Conservation (phyloP, 2,113 vertebrate genomes). For the Hippocampus guttulatus region DNA sequence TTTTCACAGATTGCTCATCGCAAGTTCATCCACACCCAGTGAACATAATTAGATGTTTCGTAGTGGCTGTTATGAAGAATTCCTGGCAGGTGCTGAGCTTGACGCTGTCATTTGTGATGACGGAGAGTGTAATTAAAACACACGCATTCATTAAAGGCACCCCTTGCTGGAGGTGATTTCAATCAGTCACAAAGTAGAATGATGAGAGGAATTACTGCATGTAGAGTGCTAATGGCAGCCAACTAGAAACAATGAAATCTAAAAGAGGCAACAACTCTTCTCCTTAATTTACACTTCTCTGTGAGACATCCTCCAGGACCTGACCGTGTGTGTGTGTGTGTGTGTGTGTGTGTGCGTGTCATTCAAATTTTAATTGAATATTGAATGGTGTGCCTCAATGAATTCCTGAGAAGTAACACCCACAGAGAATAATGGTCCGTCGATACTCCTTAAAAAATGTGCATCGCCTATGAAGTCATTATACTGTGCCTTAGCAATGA, state of each 20-base stretch:
- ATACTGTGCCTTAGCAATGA: neutral
- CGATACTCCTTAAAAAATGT: neutral
- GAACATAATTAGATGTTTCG: conserved; percentile 38
- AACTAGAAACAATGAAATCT: conserved; percentile 13
- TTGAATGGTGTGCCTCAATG: neutral
- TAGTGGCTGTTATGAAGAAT: conserved; percentile 10
- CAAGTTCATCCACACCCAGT: conserved; percentile 31
- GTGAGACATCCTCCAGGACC: conserved; percentile 13
- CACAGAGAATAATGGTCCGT: neutral
- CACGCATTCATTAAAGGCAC: conserved; percentile 17
- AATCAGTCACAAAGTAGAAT: conserved; percentile 21
- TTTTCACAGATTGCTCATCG: neutral
- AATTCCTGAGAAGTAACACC: conserved; percentile 18
- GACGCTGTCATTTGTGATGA: conserved; percentile 24
- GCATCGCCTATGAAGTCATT: neutral
- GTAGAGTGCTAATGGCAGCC: neutral
- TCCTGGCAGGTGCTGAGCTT: conserved; percentile 15
- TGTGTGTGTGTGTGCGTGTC: neutral
- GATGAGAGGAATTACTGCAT: neutral
- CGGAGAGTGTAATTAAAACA: conserved; percentile 36
- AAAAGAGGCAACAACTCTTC: conserved; percentile 12
- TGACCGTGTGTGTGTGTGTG: neutral
- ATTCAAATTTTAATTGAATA: neutral
- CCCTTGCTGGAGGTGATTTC: neutral
- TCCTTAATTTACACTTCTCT: conserved; percentile 30